Evolutionary conservation across 2,797 vertebrate species (phyloP).

Genomic region (Acomys russatus): DNA sequence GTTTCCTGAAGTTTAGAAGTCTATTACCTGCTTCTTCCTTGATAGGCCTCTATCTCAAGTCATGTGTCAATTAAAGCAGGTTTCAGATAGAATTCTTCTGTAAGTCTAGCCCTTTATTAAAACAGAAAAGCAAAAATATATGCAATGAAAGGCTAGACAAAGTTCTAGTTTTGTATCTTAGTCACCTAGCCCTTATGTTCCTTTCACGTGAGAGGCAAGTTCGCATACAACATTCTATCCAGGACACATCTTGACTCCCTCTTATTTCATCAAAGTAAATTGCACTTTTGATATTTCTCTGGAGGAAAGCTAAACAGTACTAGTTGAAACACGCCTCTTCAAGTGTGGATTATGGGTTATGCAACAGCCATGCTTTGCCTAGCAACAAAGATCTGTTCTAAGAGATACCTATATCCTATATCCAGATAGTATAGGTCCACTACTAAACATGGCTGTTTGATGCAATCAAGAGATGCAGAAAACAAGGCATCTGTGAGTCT

Average conservation of each 20-base stretch:
- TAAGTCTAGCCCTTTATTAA: neutral
- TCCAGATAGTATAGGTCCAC: neutral
- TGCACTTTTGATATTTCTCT: neutral
- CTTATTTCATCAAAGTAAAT: neutral
- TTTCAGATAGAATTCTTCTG: neutral
- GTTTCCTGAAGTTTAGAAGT: constrained; percentile 8
- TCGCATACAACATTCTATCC: neutral
- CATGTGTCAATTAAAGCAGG: constrained; percentile 11
- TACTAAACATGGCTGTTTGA: neutral
- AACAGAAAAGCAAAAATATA: neutral
- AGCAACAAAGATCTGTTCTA: neutral
- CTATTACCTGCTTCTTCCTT: neutral
- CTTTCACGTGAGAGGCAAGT: neutral
- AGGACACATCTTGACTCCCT: neutral
- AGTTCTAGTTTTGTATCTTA: neutral
- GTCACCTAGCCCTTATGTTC: neutral
- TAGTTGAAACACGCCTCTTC: neutral
- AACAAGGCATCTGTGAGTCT: neutral
- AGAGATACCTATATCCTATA: neutral
- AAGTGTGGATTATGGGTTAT: neutral
- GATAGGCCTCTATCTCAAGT: neutral
- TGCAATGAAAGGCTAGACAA: neutral
- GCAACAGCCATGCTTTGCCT: neutral
- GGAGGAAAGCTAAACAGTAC: neutral
- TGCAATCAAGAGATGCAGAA: neutral